Percentiles rank a stretch among this genome's conserved stretches.
Conservation (phyloP, 2,888 invertebrate species). For the Aporophyla lueneburgensis region DNA sequence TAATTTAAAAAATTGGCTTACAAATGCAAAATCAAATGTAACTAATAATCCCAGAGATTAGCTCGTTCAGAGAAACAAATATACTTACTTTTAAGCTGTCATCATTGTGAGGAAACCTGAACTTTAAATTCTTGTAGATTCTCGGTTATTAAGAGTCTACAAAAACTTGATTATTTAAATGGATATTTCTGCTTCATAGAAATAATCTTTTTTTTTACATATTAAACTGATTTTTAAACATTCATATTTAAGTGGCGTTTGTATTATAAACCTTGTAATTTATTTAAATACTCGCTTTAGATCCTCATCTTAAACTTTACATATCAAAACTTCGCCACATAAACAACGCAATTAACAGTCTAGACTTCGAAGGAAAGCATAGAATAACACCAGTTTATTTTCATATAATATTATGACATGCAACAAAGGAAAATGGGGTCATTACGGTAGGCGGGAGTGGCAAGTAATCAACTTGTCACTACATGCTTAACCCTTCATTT, state of each 20-base stretch:
- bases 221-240: not conserved
- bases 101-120: too few species aligned
- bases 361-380: constrained; percentile 26
- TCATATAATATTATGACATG: constrained; percentile 49
- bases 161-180: not conserved
- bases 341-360: not conserved
- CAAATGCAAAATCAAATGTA: not conserved
- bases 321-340: not conserved
- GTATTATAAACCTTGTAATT: not conserved
- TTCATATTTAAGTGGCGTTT: not conserved
- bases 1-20: not conserved
- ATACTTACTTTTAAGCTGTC: not conserved
- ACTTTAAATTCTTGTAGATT: too few species aligned
- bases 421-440: constrained; percentile 53
- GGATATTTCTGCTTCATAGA: not conserved
- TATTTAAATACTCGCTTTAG: not conserved
- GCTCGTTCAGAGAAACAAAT: not conserved
- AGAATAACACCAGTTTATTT: constrained; percentile 44
- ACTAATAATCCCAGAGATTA: not conserved
- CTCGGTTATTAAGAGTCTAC: too few species aligned
- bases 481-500: constrained; percentile 39
- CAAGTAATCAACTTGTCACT: constrained; percentile 60
- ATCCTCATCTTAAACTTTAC: not conserved
- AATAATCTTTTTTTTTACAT: not conserved
- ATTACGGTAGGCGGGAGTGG: constrained; percentile 40